These are phyloP conservation scores for Lordiphosa andalusiaca DNA, from an alignment of 2,888 invertebrate species.

Conservation along the genomic window DNA sequence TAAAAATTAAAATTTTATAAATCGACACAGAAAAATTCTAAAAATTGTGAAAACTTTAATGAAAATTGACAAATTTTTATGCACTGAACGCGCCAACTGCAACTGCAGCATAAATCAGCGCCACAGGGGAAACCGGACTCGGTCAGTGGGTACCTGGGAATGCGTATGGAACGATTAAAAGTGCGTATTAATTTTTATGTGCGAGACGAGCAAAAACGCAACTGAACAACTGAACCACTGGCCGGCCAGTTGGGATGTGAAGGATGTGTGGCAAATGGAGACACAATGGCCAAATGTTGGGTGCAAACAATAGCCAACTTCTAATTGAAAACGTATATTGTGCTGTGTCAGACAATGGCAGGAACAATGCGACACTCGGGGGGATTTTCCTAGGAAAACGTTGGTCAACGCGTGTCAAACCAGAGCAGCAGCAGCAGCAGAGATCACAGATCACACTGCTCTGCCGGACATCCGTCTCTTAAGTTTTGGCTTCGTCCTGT, in stretches of 20 bases:
- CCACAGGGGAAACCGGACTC: conserved; percentile 15
- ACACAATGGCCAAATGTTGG: conserved; percentile 26
- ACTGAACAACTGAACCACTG: conserved; percentile 15
- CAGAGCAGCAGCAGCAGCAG: not conserved
- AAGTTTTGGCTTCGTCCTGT: not conserved
- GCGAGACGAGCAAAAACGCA: conserved; percentile 55
- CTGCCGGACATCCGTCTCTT: conserved; percentile 50
- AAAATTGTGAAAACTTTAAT: conserved; percentile 69
- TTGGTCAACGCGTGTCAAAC: conserved; percentile 52
- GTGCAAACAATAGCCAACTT: conserved; percentile 39
- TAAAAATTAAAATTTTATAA: conserved; percentile 46
- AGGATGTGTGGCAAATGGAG: conserved; percentile 19
- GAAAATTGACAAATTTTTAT: conserved; percentile 77
- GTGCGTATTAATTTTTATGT: conserved; percentile 72
- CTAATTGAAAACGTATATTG: conserved; percentile 69
- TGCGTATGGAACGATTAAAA: conserved; percentile 36
- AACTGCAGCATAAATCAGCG: conserved; percentile 47
- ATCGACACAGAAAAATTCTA: conserved; percentile 53
- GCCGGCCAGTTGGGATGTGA: conserved; percentile 27
- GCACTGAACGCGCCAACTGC: conserved; percentile 19
- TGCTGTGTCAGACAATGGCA: conserved; percentile 25
- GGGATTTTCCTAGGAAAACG: conserved; percentile 43
- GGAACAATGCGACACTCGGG: conserved; percentile 8
- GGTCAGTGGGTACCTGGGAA: conserved; percentile 12
- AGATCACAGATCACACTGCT: conserved; percentile 16